phyloP scores from a whole-genome alignment of 2,797 vertebrate species.

The Falco berigora region DNA sequence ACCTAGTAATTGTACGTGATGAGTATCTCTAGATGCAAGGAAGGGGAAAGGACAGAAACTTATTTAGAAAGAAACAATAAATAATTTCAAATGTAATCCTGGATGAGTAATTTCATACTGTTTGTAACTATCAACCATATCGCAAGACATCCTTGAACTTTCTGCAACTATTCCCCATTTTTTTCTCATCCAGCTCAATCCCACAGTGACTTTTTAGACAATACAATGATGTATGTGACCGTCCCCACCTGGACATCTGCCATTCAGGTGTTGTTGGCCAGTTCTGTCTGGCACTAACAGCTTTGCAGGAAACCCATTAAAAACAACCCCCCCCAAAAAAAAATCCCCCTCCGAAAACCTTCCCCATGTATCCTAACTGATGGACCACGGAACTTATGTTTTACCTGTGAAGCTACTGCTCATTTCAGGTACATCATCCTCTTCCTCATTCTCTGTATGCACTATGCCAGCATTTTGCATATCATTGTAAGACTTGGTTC shows the following conservation, averaged over 20 bases:
- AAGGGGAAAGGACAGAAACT: neutral
- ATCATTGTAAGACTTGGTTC: conserved; percentile 99
- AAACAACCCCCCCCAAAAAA: neutral
- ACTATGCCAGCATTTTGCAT: conserved; percentile 99
- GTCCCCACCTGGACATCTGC: neutral
- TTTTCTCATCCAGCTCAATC: neutral
- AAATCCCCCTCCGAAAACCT: neutral
- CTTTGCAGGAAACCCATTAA: neutral
- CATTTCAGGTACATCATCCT: conserved; percentile 97
- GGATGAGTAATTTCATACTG: neutral
- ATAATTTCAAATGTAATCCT: neutral
- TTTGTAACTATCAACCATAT: neutral
- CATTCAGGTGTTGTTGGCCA: neutral
- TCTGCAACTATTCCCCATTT: neutral
- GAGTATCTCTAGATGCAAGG: neutral
- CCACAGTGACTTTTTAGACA: neutral
- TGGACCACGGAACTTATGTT: accelerated
- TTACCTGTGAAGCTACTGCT: conserved; percentile 98
- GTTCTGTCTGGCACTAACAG: neutral
- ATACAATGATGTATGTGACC: neutral
- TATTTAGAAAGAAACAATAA: neutral
- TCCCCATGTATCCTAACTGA: accelerated
- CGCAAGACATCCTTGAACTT: neutral
- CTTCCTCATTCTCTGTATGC: conserved; percentile 90
- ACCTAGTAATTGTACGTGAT: neutral